Evolutionary conservation across 1,140 invertebrate species (phyloP).

Genomic region (Saxidomus purpurata): DNA sequence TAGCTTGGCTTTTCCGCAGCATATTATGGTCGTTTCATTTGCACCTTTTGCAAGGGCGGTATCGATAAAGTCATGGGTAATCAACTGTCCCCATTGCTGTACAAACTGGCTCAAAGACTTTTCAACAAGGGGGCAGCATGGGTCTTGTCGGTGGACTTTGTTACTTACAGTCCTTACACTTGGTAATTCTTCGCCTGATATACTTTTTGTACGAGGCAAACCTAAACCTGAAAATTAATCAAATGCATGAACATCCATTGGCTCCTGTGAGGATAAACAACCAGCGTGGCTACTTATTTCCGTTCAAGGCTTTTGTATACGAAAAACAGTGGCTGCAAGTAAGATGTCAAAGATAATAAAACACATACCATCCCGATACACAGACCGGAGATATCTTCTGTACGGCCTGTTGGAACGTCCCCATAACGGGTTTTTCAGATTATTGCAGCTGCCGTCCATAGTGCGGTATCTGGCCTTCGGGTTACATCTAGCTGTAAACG

Average conservation of each 20-base stretch:
- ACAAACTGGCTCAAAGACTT: conserved; percentile 32
- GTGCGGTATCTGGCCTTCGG: background rate
- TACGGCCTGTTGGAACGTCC: background rate
- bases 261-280: no score
- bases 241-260: no score
- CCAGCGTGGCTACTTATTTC: no score
- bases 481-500: background rate
- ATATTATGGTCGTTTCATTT: conserved; percentile 36
- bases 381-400: background rate
- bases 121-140: conserved; percentile 44
- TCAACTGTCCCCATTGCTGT: conserved; percentile 58
- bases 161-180: conserved; percentile 59
- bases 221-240: no score
- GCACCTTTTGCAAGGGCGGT: conserved; percentile 78
- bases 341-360: no score
- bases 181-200: conserved; percentile 17
- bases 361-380: conserved; percentile 27
- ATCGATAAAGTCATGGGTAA: conserved; percentile 58
- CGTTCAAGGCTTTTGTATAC: no score
- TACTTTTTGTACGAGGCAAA: background rate
- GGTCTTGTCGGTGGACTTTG: conserved; percentile 26
- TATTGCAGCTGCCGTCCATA: conserved; percentile 8
- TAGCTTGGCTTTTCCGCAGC: conserved; percentile 15
- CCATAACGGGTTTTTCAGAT: background rate
- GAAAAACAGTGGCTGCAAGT: no score